Percentiles rank a stretch among this genome's conserved stretches.
Evolutionary conservation across 2,888 invertebrate genomes (phyloP).

Genomic region (Dugesia japonica): DNA sequence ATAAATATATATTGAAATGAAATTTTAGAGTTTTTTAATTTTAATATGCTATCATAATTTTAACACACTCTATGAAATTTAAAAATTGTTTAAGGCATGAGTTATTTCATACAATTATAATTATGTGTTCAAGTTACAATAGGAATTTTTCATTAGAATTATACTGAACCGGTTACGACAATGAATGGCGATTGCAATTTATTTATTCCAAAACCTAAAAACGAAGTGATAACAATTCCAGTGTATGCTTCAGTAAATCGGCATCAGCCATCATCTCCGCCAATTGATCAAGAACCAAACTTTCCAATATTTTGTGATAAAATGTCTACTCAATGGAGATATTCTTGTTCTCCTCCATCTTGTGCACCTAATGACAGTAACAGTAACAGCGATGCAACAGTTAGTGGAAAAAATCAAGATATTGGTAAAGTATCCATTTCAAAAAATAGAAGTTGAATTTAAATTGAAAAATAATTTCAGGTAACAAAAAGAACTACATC

Average conservation of each 20-base stretch:
- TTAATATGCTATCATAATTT: no score
- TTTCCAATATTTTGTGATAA: conserved; percentile 2
- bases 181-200: neutral
- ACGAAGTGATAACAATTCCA: neutral
- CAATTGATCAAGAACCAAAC: neutral
- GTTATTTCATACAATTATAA: no score
- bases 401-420: conserved; percentile 7
- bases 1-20: no score
- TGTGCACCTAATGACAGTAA: conserved; percentile 3
- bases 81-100: no score
- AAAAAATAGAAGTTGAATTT: neutral
- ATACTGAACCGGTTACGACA: neutral
- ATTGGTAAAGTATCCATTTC: neutral
- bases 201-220: neutral
- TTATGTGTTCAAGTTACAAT: no score
- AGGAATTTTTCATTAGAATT: neutral
- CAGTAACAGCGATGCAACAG: conserved; percentile 1
- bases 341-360: neutral
- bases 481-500: neutral
- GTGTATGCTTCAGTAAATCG: conserved; percentile 6
- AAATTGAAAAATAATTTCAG: neutral
- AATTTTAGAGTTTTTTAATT: no score
- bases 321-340: neutral
- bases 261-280: neutral
- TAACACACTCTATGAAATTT: no score